Percentiles rank a stretch among this genome's conserved stretches.
These are phyloP conservation scores for Lepisosteus oculatus DNA, from an alignment of 2,113 vertebrate genomes.

Conservation along the genomic window DNA sequence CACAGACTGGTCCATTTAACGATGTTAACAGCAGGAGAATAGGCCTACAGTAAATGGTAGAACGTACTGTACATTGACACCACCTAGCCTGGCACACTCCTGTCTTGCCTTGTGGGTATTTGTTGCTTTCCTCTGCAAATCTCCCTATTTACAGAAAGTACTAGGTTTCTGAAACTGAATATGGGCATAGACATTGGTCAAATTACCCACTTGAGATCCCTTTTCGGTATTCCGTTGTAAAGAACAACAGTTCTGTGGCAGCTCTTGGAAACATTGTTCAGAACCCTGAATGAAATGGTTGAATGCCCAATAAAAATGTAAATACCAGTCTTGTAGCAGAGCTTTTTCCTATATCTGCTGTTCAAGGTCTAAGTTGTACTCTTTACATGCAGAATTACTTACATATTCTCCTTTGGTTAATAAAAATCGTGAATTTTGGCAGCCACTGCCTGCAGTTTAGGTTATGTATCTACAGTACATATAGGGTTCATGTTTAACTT, in stretches of 20 bases:
- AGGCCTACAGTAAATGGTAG: too few relatives aligned
- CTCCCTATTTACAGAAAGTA: too few relatives aligned
- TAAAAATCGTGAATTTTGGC: not conserved
- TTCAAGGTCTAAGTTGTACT: not conserved
- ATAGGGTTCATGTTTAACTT: not conserved
- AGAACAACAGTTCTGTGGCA: not conserved
- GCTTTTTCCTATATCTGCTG: not conserved
- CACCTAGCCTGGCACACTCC: too few relatives aligned
- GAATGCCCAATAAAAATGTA: slow-evolving; percentile 3
- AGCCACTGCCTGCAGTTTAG: not conserved
- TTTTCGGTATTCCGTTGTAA: not conserved
- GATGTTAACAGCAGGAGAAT: too few relatives aligned
- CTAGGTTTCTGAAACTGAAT: too few relatives aligned
- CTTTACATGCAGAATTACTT: not conserved
- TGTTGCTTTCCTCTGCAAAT: too few relatives aligned
- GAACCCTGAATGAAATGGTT: not conserved
- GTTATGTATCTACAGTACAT: not conserved
- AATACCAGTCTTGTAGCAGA: not conserved
- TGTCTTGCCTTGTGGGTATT: too few relatives aligned
- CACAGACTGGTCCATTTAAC: too few relatives aligned
- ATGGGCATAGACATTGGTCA: too few relatives aligned
- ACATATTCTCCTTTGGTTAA: not conserved
- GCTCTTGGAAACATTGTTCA: not conserved
- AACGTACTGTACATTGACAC: too few relatives aligned
- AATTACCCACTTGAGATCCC: not conserved